Evolutionary conservation across 2,113 vertebrate genomes (phyloP).

Genomic region (Panthera leo): DNA sequence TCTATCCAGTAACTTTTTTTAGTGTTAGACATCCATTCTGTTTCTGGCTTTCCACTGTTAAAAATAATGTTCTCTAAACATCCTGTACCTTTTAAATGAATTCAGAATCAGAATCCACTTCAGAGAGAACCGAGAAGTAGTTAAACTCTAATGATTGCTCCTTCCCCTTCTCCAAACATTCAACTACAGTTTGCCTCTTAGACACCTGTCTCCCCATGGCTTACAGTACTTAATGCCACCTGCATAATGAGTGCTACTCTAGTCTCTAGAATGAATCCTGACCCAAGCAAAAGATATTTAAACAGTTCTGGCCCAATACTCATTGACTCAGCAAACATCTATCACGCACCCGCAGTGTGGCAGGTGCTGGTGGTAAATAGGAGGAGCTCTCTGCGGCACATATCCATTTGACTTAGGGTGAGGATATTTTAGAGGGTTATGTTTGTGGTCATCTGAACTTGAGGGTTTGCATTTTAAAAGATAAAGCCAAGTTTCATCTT

Average conservation of each 20-base stretch:
- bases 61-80: constrained; percentile 49
- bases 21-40: constrained; percentile 15
- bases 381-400: neutral
- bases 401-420: neutral
- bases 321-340: neutral
- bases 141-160: neutral
- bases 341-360: neutral
- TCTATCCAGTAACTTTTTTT: constrained; percentile 26
- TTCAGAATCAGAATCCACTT: constrained; percentile 51
- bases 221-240: neutral
- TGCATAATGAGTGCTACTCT: neutral
- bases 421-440: neutral
- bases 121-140: neutral
- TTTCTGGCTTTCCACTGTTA: constrained; percentile 48
- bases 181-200: neutral
- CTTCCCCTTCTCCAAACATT: neutral
- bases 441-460: neutral
- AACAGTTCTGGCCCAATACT: neutral
- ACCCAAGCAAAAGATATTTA: neutral
- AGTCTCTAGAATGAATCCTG: neutral
- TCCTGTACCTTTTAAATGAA: constrained; percentile 38
- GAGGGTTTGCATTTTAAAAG: neutral
- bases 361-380: neutral
- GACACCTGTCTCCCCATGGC: neutral
- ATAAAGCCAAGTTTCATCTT: neutral